Evolutionary conservation across 2,797 vertebrate genomes (phyloP), one percentile per base, ranked within the genome.

Genomic region (Sebastes taczanowskii): DNA sequence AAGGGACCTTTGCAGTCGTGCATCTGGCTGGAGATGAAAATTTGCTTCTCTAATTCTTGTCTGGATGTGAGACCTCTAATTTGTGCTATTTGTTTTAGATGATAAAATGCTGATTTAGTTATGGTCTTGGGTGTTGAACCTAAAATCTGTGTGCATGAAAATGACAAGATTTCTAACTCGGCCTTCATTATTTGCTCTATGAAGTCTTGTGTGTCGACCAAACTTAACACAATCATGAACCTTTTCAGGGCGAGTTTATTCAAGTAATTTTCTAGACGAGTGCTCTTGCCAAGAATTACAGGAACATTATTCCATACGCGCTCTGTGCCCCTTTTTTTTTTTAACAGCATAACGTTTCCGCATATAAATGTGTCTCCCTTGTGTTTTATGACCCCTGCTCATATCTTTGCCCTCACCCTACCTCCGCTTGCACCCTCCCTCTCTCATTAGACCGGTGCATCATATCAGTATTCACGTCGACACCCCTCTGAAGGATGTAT

Each of bases 361-460:
- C 60, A 74, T 71, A 79, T 84, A 67, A 83, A 86, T 29, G 27
- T 32, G 71, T 80, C 88, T 87, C 82, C 55, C 83, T 82, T 67
- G 46, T 88, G 89, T 89, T 94, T 91, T 90, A 92, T 82, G 83
- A 74, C 69, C 71, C 42, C 53, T 74, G 61, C 77, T 80, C 52
- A 62, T 11, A 67, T 73, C 75, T 77, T 62, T 83, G 77, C 78
- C 76, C 77, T 82, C 69, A 11, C 42, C 63, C 72, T 30, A 49
- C 11, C 32, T 20, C 27, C 16, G 6, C 22, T 29, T 46, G 1
- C 42, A 58, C 55, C 70, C 68, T 72, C 59, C 59, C 53, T 56
- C 72, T 65, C 71, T 88, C 77, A 86, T 91, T 86, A 90, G 82
- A 29, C 52, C 2, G 9, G 7, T 38, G 71, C 77, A 60, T 85